A percentile compares a stretch with the other conserved stretches of the same genome.
Evolutionary conservation across 2,113 vertebrate species (phyloP).

Genomic region (Podarcis muralis): DNA sequence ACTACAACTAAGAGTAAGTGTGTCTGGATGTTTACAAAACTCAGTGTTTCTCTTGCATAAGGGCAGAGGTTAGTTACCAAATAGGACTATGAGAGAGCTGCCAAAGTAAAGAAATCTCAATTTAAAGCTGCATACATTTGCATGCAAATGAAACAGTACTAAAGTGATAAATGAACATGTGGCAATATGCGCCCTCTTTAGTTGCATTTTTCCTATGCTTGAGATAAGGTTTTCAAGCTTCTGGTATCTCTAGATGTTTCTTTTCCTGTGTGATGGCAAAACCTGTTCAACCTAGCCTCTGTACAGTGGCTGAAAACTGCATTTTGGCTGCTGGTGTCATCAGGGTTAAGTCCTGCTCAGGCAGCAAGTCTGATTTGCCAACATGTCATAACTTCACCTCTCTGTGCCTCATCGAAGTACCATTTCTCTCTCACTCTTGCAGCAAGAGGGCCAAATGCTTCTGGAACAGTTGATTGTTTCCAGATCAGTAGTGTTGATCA

Average conservation of each 20-base stretch:
- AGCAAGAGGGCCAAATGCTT: too few relatives aligned
- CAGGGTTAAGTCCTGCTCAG: neutral
- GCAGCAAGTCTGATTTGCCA: too few relatives aligned
- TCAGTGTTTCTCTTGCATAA: neutral
- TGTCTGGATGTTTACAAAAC: neutral
- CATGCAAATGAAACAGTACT: neutral
- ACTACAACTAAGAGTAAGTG: neutral
- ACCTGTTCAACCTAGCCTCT: neutral
- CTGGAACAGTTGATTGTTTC: too few relatives aligned
- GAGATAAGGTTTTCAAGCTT: neutral
- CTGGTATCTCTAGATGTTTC: neutral
- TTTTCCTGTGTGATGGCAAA: neutral
- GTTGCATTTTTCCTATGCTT: neutral
- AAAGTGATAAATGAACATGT: neutral
- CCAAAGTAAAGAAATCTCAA: neutral
- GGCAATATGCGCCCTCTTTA: neutral
- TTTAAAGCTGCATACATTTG: neutral
- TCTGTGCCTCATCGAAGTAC: too few relatives aligned
- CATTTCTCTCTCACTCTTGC: too few relatives aligned
- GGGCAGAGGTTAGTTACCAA: neutral
- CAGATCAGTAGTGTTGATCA: too few relatives aligned
- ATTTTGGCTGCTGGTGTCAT: neutral
- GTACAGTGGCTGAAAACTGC: neutral
- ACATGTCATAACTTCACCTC: too few relatives aligned
- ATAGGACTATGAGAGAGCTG: neutral